Evolutionary conservation across 1,140 invertebrate species (phyloP).

Genomic region (Danaus melanippus): DNA sequence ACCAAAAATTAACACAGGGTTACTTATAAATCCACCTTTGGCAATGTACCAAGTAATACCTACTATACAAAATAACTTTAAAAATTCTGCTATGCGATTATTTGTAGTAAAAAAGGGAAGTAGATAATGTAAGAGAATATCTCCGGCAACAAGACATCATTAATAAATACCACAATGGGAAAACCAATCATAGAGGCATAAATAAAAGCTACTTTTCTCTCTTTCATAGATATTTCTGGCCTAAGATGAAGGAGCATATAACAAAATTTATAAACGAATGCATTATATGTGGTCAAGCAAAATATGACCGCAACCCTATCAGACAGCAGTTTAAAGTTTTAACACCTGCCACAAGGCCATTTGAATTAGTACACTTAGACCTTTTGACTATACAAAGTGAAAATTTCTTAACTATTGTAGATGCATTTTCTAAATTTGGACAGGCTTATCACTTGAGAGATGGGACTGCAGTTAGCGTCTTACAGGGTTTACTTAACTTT

Average conservation of each 20-base stretch:
- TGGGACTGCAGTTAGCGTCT: too few relatives aligned
- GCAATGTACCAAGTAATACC: slow-evolving; percentile 19
- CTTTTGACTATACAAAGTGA: slow-evolving; percentile 8
- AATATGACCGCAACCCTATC: slow-evolving; percentile 16
- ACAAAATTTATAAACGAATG: slow-evolving; percentile 19
- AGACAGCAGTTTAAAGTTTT: slow-evolving; percentile 13
- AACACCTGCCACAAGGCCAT: slow-evolving; percentile 9
- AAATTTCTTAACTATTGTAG: slow-evolving; percentile 14
- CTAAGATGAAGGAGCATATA: slow-evolving; percentile 19
- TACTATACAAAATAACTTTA: slow-evolving; percentile 6
- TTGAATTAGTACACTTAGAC: slow-evolving; percentile 9
- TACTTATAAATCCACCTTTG: slow-evolving; percentile 13
- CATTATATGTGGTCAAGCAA: slow-evolving; percentile 15
- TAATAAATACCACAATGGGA: not conserved
- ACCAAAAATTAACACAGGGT: slow-evolving; percentile 17
- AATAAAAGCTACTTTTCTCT: slow-evolving; percentile 14
- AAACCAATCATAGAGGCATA: slow-evolving; percentile 8
- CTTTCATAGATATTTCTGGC: slow-evolving; percentile 15
- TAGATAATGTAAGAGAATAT: too few relatives aligned
- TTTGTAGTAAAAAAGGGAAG: too few relatives aligned
- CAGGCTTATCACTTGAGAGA: too few relatives aligned
- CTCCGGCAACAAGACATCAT: too few relatives aligned
- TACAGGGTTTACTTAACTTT: too few relatives aligned
- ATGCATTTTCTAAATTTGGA: slow-evolving; percentile 16
- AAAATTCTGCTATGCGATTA: too few relatives aligned